Evolutionary conservation across 2,113 vertebrate species (phyloP).

Genomic region (Psilopsiagon aurifrons): DNA sequence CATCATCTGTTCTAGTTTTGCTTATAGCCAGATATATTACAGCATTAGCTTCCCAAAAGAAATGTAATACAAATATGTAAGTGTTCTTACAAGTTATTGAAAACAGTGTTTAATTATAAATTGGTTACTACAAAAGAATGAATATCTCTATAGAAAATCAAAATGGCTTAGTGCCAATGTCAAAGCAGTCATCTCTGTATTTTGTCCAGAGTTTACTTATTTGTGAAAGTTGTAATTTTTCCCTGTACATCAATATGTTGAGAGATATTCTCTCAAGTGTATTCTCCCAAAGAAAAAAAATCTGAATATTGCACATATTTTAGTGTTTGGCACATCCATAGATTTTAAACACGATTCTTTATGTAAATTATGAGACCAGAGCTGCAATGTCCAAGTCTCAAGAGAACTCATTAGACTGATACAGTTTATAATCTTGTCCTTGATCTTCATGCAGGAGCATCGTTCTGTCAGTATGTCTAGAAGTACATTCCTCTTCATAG

Average conservation of each 20-base stretch:
- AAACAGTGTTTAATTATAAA: constrained; percentile 16
- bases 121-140: background rate
- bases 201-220: background rate
- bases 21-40: background rate
- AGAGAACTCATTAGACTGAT: constrained; percentile 53
- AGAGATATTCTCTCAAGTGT: background rate
- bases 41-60: background rate
- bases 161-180: constrained; percentile 1
- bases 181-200: background rate
- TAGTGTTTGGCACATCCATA: background rate
- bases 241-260: background rate
- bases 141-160: constrained; percentile 13
- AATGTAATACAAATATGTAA: background rate
- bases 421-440: constrained; percentile 8
- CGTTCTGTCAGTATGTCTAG: background rate
- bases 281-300: background rate
- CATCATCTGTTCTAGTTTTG: background rate
- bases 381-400: background rate
- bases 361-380: background rate
- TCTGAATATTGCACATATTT: background rate
- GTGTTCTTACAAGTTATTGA: background rate
- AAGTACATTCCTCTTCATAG: background rate
- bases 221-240: constrained; percentile 11
- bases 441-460: accelerated
- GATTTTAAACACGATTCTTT: constrained; percentile 9